Evolutionary conservation across 1,140 invertebrate genomes (phyloP).

Genomic region (Leptopilina clavipes): DNA sequence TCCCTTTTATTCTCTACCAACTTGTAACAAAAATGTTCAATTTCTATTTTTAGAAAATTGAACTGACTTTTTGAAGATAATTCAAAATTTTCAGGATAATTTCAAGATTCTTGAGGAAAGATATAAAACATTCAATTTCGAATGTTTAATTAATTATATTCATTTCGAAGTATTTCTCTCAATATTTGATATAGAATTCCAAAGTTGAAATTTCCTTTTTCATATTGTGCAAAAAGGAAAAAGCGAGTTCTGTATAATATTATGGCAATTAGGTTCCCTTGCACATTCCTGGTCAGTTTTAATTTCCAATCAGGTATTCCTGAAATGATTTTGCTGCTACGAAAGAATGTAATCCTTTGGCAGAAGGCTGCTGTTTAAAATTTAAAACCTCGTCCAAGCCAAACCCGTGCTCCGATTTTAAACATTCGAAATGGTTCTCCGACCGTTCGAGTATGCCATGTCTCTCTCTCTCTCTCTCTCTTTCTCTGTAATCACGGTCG

Average conservation of each 20-base stretch:
- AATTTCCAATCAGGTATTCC: constrained; percentile 31
- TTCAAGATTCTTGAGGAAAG: neutral
- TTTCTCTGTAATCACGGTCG: constrained; percentile 28
- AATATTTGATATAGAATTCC: no score
- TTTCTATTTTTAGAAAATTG: no score
- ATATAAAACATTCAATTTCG: no score
- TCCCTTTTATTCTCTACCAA: neutral
- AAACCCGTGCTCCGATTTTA: constrained; percentile 32
- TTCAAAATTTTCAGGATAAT: neutral
- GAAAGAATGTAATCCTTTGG: constrained; percentile 29
- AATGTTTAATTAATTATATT: no score
- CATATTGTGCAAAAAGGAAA: neutral
- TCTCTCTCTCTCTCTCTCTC: neutral
- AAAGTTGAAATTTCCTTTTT: no score
- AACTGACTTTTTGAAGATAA: no score
- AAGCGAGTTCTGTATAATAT: constrained; percentile 5
- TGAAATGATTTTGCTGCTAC: constrained; percentile 25
- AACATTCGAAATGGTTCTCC: constrained; percentile 34
- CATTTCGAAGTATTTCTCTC: no score
- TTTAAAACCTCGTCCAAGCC: constrained; percentile 27
- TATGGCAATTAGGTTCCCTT: constrained; percentile 20
- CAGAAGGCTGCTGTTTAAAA: constrained; percentile 34
- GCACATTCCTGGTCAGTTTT: constrained; percentile 15
- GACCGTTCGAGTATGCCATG: constrained; percentile 28
- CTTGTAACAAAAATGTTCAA: neutral